phyloP scores from a whole-genome alignment of 2,113 vertebrate genomes.

The Microcebus murinus region DNA sequence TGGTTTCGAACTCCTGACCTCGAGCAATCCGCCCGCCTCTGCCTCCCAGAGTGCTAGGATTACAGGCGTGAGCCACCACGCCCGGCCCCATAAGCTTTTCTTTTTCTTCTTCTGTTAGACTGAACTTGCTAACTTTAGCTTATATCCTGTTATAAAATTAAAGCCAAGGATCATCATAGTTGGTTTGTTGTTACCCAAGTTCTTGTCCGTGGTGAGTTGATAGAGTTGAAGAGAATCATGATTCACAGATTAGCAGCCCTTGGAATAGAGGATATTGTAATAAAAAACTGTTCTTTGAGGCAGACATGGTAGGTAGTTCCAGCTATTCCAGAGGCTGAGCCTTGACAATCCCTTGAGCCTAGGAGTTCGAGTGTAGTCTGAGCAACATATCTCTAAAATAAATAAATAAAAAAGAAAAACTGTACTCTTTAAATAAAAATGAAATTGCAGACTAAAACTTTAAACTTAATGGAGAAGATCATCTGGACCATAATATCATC shows the following conservation, averaged over 20 bases:
- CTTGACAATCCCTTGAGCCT: background rate
- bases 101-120: background rate
- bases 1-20: too few species aligned
- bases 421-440: slow-evolving; percentile 32
- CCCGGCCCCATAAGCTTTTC: background rate
- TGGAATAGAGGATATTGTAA: background rate
- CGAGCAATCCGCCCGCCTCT: too few species aligned
- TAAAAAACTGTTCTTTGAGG: background rate
- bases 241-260: background rate
- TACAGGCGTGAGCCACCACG: too few species aligned
- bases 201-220: background rate
- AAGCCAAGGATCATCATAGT: background rate
- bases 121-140: background rate
- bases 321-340: background rate
- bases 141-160: background rate
- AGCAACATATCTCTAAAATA: background rate
- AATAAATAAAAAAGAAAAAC: too few species aligned
- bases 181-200: slow-evolving; percentile 1
- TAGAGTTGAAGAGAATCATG: background rate
- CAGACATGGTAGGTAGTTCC: too few species aligned
- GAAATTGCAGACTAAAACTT: background rate
- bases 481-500: background rate
- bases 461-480: background rate
- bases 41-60: too few species aligned
- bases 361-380: background rate